Percentiles rank a stretch among this genome's conserved stretches.
Evolutionary conservation across 1,140 invertebrate genomes (phyloP).

Genomic region (Drosophila kanapiae): DNA sequence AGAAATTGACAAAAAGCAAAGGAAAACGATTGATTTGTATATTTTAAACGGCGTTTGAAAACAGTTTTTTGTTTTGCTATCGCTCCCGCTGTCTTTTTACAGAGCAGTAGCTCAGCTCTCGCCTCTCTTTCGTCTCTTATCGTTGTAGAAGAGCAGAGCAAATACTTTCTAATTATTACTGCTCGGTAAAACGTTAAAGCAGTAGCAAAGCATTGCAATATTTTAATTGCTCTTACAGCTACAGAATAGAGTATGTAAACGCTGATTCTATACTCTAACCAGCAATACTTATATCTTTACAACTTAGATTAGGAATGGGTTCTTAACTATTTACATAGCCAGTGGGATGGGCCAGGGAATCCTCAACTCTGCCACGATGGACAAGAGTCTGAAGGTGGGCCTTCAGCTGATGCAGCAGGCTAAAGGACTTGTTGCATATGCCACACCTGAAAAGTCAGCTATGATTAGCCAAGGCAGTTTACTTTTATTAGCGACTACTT

Average conservation of each 20-base stretch:
- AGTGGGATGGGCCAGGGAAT: constrained; percentile 14
- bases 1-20: not conserved
- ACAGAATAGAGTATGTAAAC: no score
- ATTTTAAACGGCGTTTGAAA: not conserved
- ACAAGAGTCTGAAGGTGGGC: constrained; percentile 75
- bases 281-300: not conserved
- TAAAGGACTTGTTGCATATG: constrained; percentile 73
- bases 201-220: no score
- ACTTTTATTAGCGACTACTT: no score
- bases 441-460: constrained; percentile 53
- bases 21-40: not conserved
- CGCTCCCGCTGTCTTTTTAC: no score
- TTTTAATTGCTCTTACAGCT: no score
- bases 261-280: constrained; percentile 2
- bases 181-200: no score
- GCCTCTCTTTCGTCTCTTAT: no score
- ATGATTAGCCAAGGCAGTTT: not conserved
- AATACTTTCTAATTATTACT: no score
- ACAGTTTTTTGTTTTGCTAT: no score
- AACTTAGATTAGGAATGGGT: not conserved
- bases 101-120: no score
- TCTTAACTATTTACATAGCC: constrained; percentile 13
- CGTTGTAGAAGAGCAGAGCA: no score
- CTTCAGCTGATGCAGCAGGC: constrained; percentile 74
- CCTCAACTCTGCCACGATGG: constrained; percentile 63